Base-by-base conservation (phyloP, 2,888 invertebrate species). In the Lymantria dispar region DNA sequence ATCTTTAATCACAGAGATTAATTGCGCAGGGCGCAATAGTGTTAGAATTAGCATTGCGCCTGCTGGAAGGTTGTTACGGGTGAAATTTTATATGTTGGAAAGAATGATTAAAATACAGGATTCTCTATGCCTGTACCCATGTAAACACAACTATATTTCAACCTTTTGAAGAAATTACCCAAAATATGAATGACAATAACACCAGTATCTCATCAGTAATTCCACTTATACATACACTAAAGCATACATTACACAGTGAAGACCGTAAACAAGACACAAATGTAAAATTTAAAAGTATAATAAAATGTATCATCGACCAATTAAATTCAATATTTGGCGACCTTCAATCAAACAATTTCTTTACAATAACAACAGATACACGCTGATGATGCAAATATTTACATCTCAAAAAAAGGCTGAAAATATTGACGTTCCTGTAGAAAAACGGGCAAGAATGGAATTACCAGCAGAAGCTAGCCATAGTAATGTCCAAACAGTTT, bases 201-300 rank as follows among this genome's bases (percentile, higher is more conserved):
- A 52, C 48, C 40, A 44, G 58, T 47, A 63, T 65, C 33, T 63
- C 63, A 43, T 63, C 61, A 47, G 65, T 65, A 13, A 65, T 65
- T 40, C 62, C 65, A 45, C 41, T 57, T 13, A 40, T 50, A 13
- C 29, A 40, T 7, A 44, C 29, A 10, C 52, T 56, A 36, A 49
- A 40, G n/a, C n/a, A n/a, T 47, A 45, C 56, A 54, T 56, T 51
- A 48, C 41, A 36, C 10, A 54, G 56, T 54, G 54, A 47, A 50
- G n/a, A n/a, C n/a, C n/a, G n/a, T n/a, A n/a, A 15, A 55, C 50
- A 57, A n/a, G n/a, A n/a, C n/a, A n/a, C 54, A 31, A 48, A 48
- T 48, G 54, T 56, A 58, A 48, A 56, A 42, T 52, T 61, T 45
- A 47, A 11, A 60, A 62, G 52, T 39, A 56, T 14, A 47, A 60